Evolutionary conservation across 1,140 invertebrate genomes (phyloP).

Genomic region (Euwallacea similis): DNA sequence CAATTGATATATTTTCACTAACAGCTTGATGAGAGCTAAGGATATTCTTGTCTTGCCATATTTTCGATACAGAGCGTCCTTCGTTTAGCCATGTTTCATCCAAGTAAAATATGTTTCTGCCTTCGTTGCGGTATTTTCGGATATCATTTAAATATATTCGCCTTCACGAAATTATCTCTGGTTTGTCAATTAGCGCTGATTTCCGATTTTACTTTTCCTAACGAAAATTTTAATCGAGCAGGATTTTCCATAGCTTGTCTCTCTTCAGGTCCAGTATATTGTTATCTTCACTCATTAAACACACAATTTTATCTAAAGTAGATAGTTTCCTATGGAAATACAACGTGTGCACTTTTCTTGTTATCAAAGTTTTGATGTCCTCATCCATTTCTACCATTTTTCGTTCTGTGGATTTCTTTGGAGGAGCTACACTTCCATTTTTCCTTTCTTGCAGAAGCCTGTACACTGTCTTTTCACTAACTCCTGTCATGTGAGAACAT

Average conservation of each 20-base stretch:
- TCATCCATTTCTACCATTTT: no score
- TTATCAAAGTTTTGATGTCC: constrained; percentile 1
- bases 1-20: constrained; percentile 30
- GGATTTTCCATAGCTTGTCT: constrained; percentile 21
- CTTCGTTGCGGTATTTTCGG: constrained; percentile 28
- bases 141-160: constrained; percentile 29
- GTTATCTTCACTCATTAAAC: constrained; percentile 11
- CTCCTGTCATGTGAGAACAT: no score
- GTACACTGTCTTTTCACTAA: no score
- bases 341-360: constrained; percentile 18
- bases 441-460: no score
- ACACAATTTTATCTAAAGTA: constrained; percentile 12
- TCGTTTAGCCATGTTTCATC: constrained; percentile 40
- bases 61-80: constrained; percentile 40
- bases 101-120: constrained; percentile 36
- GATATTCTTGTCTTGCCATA: constrained; percentile 38
- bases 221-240: constrained; percentile 29
- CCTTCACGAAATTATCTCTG: constrained; percentile 28
- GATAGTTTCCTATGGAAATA: constrained; percentile 25
- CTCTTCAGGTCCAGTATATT: neutral
- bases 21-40: constrained; percentile 34
- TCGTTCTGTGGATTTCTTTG: no score
- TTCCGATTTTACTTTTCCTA: constrained; percentile 27
- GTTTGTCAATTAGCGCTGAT: constrained; percentile 29
- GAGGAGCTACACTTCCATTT: no score